Conservation (phyloP, 2,888 invertebrate species). For the Amblyteles armatorius region DNA sequence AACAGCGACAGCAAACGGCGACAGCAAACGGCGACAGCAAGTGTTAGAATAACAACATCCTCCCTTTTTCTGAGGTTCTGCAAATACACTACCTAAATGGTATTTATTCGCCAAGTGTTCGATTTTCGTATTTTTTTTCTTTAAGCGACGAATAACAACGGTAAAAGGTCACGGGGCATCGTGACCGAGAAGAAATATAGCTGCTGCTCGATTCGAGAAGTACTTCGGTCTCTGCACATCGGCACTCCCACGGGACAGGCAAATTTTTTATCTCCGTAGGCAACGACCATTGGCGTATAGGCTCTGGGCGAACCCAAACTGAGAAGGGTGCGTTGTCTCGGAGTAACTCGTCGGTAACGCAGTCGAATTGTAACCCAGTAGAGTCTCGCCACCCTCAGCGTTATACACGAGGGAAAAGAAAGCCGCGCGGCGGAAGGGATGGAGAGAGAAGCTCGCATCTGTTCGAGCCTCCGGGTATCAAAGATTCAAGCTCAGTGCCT, state of each 20-base stretch:
- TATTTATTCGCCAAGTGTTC: background rate
- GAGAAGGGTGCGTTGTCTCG: conserved; percentile 38
- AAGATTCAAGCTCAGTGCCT: conserved; percentile 74
- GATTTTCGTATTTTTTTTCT: background rate
- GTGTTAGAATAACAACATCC: too few species aligned
- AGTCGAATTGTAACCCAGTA: conserved; percentile 1
- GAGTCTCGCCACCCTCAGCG: conserved; percentile 7
- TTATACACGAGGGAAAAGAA: conserved; percentile 43
- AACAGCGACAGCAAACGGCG: too few species aligned
- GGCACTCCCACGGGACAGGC: conserved; percentile 41
- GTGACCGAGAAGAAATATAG: background rate
- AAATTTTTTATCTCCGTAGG: conserved; percentile 49
- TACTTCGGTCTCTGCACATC: conserved; percentile 9
- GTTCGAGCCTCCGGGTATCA: conserved; percentile 71
- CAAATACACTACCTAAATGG: too few species aligned
- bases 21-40: too few species aligned
- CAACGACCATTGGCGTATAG: conserved; percentile 39
- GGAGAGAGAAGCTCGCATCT: conserved; percentile 56
- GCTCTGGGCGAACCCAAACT: background rate
- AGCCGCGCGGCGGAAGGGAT: conserved; percentile 36
- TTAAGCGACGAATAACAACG: background rate
- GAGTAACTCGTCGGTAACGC: conserved; percentile 47
- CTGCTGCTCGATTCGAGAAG: background rate
- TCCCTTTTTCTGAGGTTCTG: too few species aligned
- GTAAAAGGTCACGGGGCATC: background rate